Conservation (phyloP, 2,113 vertebrate species). For the Zingel zingel region DNA sequence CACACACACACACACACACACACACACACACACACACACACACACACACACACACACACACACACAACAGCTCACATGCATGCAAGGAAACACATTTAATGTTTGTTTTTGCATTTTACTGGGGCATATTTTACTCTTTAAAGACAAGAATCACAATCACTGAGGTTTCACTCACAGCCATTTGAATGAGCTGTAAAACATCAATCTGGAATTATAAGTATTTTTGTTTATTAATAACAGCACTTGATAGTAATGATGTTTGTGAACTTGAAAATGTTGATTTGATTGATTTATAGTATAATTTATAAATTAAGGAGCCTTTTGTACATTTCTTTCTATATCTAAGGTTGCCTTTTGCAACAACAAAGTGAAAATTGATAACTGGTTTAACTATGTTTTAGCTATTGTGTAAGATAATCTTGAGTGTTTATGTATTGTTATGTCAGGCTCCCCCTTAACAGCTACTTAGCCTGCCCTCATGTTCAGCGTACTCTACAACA, state of each 20-base stretch:
- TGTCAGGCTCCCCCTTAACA: slow-evolving; percentile 55
- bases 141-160: slow-evolving; percentile 25
- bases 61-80: slow-evolving; percentile 51
- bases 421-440: slow-evolving; percentile 59
- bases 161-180: slow-evolving; percentile 46
- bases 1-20: no score
- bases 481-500: slow-evolving; percentile 47
- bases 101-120: slow-evolving; percentile 62
- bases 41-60: no score
- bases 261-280: slow-evolving; percentile 68
- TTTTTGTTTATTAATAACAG: slow-evolving; percentile 67
- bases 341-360: slow-evolving; percentile 76
- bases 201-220: slow-evolving; percentile 44
- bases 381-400: slow-evolving; percentile 55
- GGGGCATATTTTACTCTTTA: slow-evolving; percentile 57
- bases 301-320: slow-evolving; percentile 65
- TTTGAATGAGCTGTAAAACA: slow-evolving; percentile 51
- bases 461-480: slow-evolving; percentile 49
- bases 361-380: slow-evolving; percentile 40
- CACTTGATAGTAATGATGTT: slow-evolving; percentile 78
- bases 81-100: slow-evolving; percentile 51
- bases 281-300: slow-evolving; percentile 66
- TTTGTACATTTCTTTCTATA: slow-evolving; percentile 81
- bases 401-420: slow-evolving; percentile 57
- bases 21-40: no score